Percentiles rank a stretch among this genome's conserved stretches.
phyloP scores from a whole-genome alignment of 2,888 invertebrate genomes.

The Hydraecia micacea region DNA sequence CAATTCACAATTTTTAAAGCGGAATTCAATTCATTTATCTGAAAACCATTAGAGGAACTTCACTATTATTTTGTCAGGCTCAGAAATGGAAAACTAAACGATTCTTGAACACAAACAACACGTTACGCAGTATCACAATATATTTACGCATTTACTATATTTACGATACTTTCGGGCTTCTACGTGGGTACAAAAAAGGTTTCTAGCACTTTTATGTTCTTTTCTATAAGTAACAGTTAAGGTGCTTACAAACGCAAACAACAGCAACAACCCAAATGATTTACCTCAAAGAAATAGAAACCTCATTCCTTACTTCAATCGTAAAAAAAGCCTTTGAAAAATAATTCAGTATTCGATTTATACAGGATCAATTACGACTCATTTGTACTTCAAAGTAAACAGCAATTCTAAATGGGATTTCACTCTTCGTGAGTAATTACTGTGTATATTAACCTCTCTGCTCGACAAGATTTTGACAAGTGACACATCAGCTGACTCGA shows the following conservation, averaged over 20 bases:
- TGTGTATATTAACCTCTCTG: conserved; percentile 35
- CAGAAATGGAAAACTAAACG: conserved; percentile 1
- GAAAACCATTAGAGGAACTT: not conserved
- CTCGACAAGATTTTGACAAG: too few species aligned
- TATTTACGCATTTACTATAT: conserved; percentile 37
- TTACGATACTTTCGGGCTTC: conserved; percentile 30
- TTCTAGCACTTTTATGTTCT: conserved; percentile 27
- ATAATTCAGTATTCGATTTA: conserved; percentile 19
- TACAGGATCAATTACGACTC: conserved; percentile 35
- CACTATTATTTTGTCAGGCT: not conserved
- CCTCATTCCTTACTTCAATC: conserved; percentile 3
- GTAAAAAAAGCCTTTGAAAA: conserved; percentile 16
- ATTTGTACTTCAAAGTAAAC: conserved; percentile 40
- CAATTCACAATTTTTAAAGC: not conserved
- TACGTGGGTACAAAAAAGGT: conserved; percentile 37
- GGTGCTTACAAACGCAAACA: conserved; percentile 10
- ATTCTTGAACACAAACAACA: conserved; percentile 24
- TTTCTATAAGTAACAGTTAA: conserved; percentile 26
- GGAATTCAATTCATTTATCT: not conserved
- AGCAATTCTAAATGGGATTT: conserved; percentile 40
- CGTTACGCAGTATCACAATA: conserved; percentile 28
- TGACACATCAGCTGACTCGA: too few species aligned
- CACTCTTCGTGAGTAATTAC: conserved; percentile 36
- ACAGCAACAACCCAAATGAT: not conserved
- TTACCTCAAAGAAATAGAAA: not conserved